phyloP scores from a whole-genome alignment of 2,888 invertebrate genomes.

The Tanytarsus gracilentus region DNA sequence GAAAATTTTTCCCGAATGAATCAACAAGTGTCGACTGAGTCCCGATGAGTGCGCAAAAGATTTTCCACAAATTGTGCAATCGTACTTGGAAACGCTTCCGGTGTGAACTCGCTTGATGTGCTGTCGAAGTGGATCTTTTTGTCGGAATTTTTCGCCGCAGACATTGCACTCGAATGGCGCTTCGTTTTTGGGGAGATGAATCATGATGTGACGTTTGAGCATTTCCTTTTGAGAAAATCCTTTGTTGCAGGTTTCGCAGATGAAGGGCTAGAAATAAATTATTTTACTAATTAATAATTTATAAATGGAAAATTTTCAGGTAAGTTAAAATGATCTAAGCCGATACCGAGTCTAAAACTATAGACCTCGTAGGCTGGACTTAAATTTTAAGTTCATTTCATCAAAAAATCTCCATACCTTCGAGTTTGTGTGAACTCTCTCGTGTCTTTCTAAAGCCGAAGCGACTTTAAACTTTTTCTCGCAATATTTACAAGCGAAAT shows the following conservation, averaged over 20 bases:
- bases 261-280: neutral
- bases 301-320: neutral
- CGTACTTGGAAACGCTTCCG: neutral
- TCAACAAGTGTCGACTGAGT: slow-evolving; percentile 56
- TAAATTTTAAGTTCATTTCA: too few relatives aligned
- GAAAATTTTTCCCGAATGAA: slow-evolving; percentile 56
- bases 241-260: neutral
- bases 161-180: slow-evolving; percentile 57
- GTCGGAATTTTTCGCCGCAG: slow-evolving; percentile 63
- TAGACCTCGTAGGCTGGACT: too few relatives aligned
- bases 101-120: slow-evolving; percentile 51
- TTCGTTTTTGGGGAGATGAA: slow-evolving; percentile 44
- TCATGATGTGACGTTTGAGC: slow-evolving; percentile 52
- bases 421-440: slow-evolving; percentile 52
- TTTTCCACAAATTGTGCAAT: neutral
- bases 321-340: too few relatives aligned
- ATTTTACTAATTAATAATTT: neutral
- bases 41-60: slow-evolving; percentile 50
- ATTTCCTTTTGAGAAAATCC: slow-evolving; percentile 68
- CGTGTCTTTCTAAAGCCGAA: slow-evolving; percentile 59
- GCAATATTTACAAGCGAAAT: slow-evolving; percentile 49
- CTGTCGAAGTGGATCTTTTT: slow-evolving; percentile 56
- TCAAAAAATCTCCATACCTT: slow-evolving; percentile 32
- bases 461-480: slow-evolving; percentile 58
- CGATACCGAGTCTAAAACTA: too few relatives aligned